Evolutionary conservation across 2,797 vertebrate species (phyloP).

Genomic region (Chlorospingus flavigularis): DNA sequence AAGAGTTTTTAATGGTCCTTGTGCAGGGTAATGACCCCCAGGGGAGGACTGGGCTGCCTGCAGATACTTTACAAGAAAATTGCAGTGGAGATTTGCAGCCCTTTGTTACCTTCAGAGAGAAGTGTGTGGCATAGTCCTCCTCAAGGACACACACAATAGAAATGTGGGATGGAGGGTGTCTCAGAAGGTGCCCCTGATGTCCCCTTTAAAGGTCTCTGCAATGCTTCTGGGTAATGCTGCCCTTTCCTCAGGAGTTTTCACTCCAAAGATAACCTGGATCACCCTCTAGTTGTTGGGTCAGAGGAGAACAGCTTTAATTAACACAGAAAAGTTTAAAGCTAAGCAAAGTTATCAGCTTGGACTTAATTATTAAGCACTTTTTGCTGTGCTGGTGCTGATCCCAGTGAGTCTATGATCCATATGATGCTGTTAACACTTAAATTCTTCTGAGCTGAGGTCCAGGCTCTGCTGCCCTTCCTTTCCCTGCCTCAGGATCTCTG

Average conservation of each 20-base stretch:
- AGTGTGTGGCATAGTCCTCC: not conserved
- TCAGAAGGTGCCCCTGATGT: not conserved
- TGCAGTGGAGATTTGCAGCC: not conserved
- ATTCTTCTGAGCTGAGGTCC: not conserved
- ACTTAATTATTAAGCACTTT: not conserved
- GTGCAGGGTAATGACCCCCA: not conserved
- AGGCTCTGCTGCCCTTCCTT: not conserved
- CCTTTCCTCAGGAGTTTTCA: not conserved
- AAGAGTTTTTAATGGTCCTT: not conserved
- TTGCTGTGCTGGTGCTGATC: not conserved
- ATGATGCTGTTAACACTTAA: not conserved
- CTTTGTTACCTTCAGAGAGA: not conserved
- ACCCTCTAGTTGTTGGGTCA: not conserved
- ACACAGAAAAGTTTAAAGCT: not conserved
- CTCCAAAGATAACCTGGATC: not conserved
- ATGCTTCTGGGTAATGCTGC: not conserved
- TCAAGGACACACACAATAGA: fast-evolving
- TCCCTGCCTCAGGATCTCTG: not conserved
- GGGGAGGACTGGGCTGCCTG: not conserved
- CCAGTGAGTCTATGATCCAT: not conserved
- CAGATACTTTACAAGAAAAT: not conserved
- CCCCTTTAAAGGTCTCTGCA: not conserved
- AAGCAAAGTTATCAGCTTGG: not conserved
- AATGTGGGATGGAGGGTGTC: not conserved
- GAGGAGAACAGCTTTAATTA: not conserved